A percentile compares a stretch with the other conserved stretches of the same genome.
These are phyloP conservation scores for Drosophila kikkawai DNA, from an alignment of 1,140 invertebrate genomes.

Conservation along the genomic window DNA sequence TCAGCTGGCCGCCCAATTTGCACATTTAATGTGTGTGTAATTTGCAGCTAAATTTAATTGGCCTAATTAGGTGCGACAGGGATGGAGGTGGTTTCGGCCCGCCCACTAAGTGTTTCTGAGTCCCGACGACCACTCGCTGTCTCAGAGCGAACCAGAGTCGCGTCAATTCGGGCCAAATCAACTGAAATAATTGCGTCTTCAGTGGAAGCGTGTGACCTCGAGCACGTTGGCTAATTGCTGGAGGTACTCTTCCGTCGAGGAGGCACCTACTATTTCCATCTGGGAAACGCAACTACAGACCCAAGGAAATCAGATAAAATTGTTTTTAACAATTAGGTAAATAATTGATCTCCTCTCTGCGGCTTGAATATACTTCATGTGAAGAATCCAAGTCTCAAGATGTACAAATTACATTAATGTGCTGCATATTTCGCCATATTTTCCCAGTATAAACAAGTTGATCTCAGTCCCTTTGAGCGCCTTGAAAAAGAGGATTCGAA, in stretches of 20 bases:
- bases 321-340: neutral
- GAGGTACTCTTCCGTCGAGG: neutral
- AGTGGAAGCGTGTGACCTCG: neutral
- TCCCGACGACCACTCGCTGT: conserved; percentile 9
- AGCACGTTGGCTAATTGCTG: neutral
- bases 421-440: no score
- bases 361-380: neutral
- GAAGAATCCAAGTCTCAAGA: neutral
- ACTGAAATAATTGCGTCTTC: conserved; percentile 32
- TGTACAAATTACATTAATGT: neutral
- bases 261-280: neutral
- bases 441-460: conserved; percentile 1
- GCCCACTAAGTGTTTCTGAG: conserved; percentile 21
- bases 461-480: conserved; percentile 1
- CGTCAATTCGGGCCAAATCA: conserved; percentile 27
- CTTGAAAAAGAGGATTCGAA: neutral
- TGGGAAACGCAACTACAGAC: neutral
- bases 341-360: neutral
- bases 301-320: neutral
- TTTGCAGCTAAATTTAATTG: conserved; percentile 48
- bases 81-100: neutral
- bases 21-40: conserved; percentile 41
- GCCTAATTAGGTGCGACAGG: conserved; percentile 36
- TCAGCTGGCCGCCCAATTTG: conserved; percentile 26
- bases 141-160: conserved; percentile 26